Percentiles rank a stretch among this genome's conserved stretches.
phyloP scores from a whole-genome alignment of 2,888 invertebrate genomes.

The Dolichopus griseipennis region DNA sequence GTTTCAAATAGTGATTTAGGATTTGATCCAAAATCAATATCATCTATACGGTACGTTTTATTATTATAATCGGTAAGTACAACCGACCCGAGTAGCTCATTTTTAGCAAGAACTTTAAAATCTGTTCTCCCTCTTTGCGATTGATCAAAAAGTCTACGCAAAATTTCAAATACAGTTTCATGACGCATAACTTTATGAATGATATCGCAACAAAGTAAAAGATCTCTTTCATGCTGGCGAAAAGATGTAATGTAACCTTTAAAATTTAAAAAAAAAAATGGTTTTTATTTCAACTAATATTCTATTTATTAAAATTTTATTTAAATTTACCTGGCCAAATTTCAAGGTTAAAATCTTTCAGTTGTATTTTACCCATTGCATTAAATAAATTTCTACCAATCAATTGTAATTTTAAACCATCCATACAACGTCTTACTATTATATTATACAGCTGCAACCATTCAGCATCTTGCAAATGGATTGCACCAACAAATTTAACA shows the following conservation, averaged over 20 bases:
- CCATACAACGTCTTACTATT: slow-evolving; percentile 54
- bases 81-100: slow-evolving; percentile 48
- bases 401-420: slow-evolving; percentile 54
- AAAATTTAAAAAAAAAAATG: too few species aligned
- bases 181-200: slow-evolving; percentile 74
- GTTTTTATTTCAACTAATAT: too few species aligned
- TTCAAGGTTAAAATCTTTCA: slow-evolving; percentile 56
- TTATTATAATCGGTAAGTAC: slow-evolving; percentile 74
- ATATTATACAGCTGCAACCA: slow-evolving; percentile 72
- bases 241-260: slow-evolving; percentile 64
- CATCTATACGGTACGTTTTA: slow-evolving; percentile 53
- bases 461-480: slow-evolving; percentile 57
- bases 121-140: slow-evolving; percentile 41
- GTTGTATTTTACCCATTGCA: slow-evolving; percentile 54
- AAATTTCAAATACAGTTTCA: slow-evolving; percentile 60
- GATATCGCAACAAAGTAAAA: slow-evolving; percentile 72
- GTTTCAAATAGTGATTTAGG: slow-evolving; percentile 55
- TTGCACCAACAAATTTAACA: slow-evolving; percentile 53
- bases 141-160: slow-evolving; percentile 47
- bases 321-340: slow-evolving; percentile 58
- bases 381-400: slow-evolving; percentile 69
- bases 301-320: too few species aligned
- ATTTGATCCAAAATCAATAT: slow-evolving; percentile 54
- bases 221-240: slow-evolving; percentile 65
- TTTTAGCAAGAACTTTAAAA: slow-evolving; percentile 26